A percentile compares a stretch with the other conserved stretches of the same genome.
phyloP scores from a whole-genome alignment of 2,113 vertebrate genomes.

The Theristicus caerulescens region DNA sequence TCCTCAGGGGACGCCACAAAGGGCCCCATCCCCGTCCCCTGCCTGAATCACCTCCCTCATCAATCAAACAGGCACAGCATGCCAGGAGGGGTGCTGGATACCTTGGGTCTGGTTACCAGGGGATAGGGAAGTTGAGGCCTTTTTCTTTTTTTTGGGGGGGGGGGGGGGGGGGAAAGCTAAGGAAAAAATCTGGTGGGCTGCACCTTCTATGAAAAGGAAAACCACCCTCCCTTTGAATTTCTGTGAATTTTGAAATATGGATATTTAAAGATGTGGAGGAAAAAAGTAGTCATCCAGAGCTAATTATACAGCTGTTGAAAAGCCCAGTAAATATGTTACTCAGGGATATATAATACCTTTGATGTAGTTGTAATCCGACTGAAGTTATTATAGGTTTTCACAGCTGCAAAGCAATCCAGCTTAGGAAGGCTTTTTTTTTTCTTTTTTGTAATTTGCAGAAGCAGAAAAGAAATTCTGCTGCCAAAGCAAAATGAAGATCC shows the following conservation, averaged over 20 bases:
- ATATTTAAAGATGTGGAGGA: conserved; percentile 65
- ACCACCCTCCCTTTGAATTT: conserved; percentile 25
- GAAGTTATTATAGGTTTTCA: conserved; percentile 75
- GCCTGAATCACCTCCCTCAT: not conserved
- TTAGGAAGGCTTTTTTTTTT: conserved; percentile 29
- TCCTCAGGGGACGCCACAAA: not conserved
- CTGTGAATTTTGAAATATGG: conserved; percentile 46
- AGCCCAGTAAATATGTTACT: conserved; percentile 72
- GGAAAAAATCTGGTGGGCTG: not conserved
- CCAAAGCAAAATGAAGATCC: conserved; percentile 63
- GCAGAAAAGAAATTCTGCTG: conserved; percentile 67
- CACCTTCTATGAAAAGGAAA: not conserved
- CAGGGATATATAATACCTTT: conserved; percentile 75
- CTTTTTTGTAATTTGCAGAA: conserved; percentile 23
- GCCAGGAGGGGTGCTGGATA: not conserved
- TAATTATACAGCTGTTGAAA: conserved; percentile 75
- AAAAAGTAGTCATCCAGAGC: conserved; percentile 65
- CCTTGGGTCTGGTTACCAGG: not conserved
- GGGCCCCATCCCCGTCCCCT: not conserved
- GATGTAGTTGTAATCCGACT: conserved; percentile 74
- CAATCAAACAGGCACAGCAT: not conserved
- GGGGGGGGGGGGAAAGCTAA: no score
- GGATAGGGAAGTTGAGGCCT: not conserved
- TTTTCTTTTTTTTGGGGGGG: not conserved
- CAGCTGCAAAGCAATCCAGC: conserved; percentile 70